Evolutionary conservation across 2,797 vertebrate species (phyloP).

Genomic region (Muraenolepis orangiensis): DNA sequence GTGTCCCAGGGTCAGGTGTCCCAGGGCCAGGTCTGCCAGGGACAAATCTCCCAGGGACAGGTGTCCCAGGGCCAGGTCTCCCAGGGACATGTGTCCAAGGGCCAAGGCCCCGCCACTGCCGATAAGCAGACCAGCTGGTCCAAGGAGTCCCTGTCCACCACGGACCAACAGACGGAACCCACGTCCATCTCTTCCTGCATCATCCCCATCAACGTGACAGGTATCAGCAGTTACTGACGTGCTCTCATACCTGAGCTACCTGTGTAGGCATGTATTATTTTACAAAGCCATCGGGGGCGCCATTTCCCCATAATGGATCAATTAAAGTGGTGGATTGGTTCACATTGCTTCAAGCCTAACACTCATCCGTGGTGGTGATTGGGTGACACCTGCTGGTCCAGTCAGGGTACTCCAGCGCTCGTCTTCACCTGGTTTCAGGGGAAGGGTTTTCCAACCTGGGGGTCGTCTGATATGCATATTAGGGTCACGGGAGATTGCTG

Average conservation of each 20-base stretch:
- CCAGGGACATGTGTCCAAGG: slow-evolving; percentile 83
- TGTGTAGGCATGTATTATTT: not conserved
- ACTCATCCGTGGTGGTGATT: no score
- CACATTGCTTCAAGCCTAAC: no score
- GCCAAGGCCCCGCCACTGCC: slow-evolving; percentile 85
- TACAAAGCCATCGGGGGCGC: not conserved
- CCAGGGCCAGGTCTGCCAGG: slow-evolving; percentile 84
- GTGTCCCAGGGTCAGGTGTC: no score
- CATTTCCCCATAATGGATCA: not conserved
- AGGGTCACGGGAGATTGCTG: no score
- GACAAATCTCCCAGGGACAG: slow-evolving; percentile 84
- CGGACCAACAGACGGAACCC: slow-evolving; percentile 90
- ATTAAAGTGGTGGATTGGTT: not conserved
- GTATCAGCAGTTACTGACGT: slow-evolving; percentile 61
- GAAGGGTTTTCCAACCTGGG: no score
- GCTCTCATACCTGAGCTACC: not conserved
- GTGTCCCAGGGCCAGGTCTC: slow-evolving; percentile 84
- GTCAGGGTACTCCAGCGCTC: no score
- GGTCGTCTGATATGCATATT: no score
- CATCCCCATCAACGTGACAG: slow-evolving; percentile 98
- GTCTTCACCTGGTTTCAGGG: no score
- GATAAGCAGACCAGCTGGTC: slow-evolving; percentile 98
- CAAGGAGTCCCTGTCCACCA: slow-evolving; percentile 89
- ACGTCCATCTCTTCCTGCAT: slow-evolving; percentile 95
- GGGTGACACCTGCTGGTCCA: no score